These are phyloP conservation scores for Actenoides lindsayi DNA, from an alignment of 2,113 vertebrate species.

Conservation along the genomic window DNA sequence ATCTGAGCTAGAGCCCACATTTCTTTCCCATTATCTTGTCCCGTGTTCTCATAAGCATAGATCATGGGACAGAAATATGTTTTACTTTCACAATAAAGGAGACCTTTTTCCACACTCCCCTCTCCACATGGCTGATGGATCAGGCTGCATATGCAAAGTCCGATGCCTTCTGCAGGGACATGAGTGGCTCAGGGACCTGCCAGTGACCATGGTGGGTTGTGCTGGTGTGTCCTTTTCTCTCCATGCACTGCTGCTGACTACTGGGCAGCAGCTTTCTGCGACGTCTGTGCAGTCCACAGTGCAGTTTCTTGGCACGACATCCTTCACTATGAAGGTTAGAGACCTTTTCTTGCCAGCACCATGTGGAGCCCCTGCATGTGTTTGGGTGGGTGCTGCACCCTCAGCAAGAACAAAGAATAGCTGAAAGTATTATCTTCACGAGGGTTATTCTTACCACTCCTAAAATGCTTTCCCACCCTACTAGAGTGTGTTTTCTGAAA, in stretches of 20 bases:
- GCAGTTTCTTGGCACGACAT: not conserved
- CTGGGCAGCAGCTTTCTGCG: not conserved
- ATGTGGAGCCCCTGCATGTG: not conserved
- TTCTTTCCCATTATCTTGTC: not conserved
- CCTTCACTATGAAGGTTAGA: accelerated
- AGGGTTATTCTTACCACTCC: not conserved
- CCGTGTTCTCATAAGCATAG: not conserved
- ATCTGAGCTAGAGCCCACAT: not conserved
- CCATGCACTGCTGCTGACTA: not conserved
- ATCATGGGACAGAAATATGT: not conserved
- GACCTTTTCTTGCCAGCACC: not conserved
- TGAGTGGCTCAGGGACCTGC: not conserved
- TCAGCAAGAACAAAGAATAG: not conserved
- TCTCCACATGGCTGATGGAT: accelerated
- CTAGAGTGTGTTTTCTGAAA: conserved; percentile 7
- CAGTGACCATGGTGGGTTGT: not conserved
- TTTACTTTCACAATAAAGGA: not conserved
- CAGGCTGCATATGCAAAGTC: accelerated
- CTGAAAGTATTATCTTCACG: not conserved
- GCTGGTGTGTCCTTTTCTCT: not conserved
- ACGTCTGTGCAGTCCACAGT: not conserved
- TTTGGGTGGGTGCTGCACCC: not conserved
- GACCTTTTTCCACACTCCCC: not conserved
- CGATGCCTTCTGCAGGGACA: not conserved
- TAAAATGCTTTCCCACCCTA: not conserved